Conservation (phyloP, 2,797 vertebrate genomes). For the Linurgus olivaceus region DNA sequence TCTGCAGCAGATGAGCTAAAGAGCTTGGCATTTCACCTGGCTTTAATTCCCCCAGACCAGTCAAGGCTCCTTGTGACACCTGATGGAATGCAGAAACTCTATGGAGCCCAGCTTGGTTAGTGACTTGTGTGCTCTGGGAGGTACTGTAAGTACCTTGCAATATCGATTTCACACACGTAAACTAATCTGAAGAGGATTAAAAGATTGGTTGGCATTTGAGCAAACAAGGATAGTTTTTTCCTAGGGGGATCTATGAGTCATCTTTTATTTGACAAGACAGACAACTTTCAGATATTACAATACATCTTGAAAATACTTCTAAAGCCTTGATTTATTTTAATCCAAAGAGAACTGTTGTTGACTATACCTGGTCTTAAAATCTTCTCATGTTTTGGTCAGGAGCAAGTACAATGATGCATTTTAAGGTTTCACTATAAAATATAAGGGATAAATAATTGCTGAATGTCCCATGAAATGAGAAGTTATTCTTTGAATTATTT, state of each 20-base stretch:
- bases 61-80: background rate
- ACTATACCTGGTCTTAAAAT: background rate
- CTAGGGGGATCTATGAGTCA: background rate
- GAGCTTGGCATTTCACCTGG: conserved; percentile 28
- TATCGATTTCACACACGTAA: background rate
- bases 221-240: background rate
- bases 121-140: background rate
- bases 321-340: background rate
- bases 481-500: background rate
- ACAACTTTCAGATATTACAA: conserved; percentile 9
- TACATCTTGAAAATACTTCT: background rate
- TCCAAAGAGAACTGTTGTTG: background rate
- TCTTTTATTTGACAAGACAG: background rate
- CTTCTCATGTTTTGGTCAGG: background rate
- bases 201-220: background rate
- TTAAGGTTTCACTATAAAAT: background rate
- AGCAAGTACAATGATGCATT: background rate
- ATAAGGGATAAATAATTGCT: background rate
- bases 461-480: background rate
- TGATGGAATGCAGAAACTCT: background rate
- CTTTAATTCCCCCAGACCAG: background rate
- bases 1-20: conserved; percentile 31
- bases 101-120: background rate
- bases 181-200: conserved; percentile 26
- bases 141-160: background rate